Conservation (phyloP, 2,888 invertebrate species). For the Eristalis tenax region DNA sequence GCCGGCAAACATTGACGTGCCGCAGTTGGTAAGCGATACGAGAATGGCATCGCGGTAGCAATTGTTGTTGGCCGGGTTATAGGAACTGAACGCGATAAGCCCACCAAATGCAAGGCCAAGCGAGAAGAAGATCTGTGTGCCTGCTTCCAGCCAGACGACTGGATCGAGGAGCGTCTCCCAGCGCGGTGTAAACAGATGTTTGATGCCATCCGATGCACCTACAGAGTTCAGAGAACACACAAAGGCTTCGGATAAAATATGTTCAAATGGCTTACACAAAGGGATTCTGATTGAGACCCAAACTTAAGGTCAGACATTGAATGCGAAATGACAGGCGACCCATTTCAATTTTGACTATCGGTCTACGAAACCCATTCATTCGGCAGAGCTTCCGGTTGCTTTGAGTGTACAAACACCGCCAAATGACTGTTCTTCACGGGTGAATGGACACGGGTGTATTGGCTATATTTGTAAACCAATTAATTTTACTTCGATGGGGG, state of each 20-base stretch:
- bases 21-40: conserved; percentile 95
- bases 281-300: not conserved
- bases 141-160: conserved; percentile 98
- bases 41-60: conserved; percentile 96
- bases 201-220: conserved; percentile 87
- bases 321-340: not conserved
- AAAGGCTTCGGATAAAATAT: not conserved
- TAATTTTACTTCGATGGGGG: not conserved
- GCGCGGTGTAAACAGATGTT: conserved; percentile 95
- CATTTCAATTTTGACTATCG: not conserved
- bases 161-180: conserved; percentile 96
- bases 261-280: too few relatives aligned
- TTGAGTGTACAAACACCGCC: not conserved
- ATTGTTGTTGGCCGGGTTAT: conserved; percentile 98
- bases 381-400: not conserved
- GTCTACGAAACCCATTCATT: not conserved
- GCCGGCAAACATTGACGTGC: conserved; percentile 98
- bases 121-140: conserved; percentile 98
- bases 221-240: conserved; percentile 26
- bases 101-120: conserved; percentile 97
- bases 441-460: not conserved
- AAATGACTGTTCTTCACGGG: not conserved
- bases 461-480: not conserved
- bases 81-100: conserved; percentile 95
- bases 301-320: not conserved